phyloP scores from a whole-genome alignment of 2,888 invertebrate genomes.

The Synanthedon formicaeformis region DNA sequence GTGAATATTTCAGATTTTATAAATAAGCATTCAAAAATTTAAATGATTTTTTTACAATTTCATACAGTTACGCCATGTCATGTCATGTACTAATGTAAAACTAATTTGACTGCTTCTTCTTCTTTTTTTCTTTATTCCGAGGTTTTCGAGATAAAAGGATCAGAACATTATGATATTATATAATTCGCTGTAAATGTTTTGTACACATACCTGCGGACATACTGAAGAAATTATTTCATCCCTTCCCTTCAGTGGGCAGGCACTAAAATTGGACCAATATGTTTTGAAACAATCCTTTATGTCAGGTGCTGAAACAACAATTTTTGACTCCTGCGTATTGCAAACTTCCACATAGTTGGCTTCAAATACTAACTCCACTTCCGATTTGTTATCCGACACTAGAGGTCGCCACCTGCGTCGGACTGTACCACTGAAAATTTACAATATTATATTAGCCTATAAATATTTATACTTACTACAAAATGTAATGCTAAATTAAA shows the following conservation, averaged over 20 bases:
- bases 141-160: too few species aligned
- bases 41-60: too few species aligned
- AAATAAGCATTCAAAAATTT: too few species aligned
- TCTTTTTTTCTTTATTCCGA: too few species aligned
- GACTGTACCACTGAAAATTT: constrained; percentile 76
- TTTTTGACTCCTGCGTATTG: constrained; percentile 55
- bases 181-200: too few species aligned
- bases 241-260: constrained; percentile 77
- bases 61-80: background rate
- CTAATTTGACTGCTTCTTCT: background rate
- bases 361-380: constrained; percentile 78
- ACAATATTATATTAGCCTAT: background rate
- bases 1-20: too few species aligned
- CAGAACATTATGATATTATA: too few species aligned
- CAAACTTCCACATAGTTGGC: constrained; percentile 79
- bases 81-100: background rate
- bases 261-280: constrained; percentile 78
- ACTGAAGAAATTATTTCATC: constrained; percentile 84
- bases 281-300: constrained; percentile 75
- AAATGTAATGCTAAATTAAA: too few species aligned
- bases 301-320: constrained; percentile 72
- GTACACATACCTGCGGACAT: constrained; percentile 78
- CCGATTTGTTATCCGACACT: constrained; percentile 69
- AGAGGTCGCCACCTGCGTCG: constrained; percentile 79
- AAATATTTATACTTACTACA: too few species aligned